A percentile compares a stretch with the other conserved stretches of the same genome.
Evolutionary conservation across 2,888 invertebrate species (phyloP).

Genomic region (Cylindroiulus punctatus): DNA sequence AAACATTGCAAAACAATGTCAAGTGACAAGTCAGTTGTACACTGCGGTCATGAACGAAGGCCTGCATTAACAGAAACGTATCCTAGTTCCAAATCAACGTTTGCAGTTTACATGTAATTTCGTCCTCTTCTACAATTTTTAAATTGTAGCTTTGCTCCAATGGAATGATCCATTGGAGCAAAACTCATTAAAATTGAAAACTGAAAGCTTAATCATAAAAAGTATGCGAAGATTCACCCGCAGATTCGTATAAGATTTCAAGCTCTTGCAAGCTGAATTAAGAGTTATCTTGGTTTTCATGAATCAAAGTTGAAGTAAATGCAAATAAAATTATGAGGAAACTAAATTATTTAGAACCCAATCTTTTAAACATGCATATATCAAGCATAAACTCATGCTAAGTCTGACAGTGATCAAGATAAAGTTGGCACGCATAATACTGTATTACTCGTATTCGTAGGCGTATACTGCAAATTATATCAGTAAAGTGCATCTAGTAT

Average conservation of each 20-base stretch:
- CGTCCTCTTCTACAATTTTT: too few relatives aligned
- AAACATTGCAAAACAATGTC: too few relatives aligned
- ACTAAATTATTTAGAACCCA: neutral
- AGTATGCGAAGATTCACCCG: neutral
- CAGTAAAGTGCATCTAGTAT: neutral
- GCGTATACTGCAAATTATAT: neutral
- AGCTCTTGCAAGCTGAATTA: neutral
- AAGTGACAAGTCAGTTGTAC: too few relatives aligned
- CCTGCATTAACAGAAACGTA: too few relatives aligned
- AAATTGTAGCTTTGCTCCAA: too few relatives aligned
- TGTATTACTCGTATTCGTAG: too few relatives aligned
- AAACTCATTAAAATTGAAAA: neutral
- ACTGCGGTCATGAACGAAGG: too few relatives aligned
- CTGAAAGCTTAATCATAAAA: neutral
- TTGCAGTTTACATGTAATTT: too few relatives aligned
- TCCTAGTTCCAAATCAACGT: too few relatives aligned
- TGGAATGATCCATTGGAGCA: too few relatives aligned
- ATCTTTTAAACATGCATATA: neutral
- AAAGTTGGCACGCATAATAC: neutral
- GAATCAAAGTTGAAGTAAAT: neutral
- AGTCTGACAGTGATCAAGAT: neutral
- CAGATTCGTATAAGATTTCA: neutral
- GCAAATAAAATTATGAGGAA: neutral
- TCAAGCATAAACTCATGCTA: neutral
- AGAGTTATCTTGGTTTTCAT: neutral